Percentiles rank a stretch among this genome's conserved stretches.
Conservation (phyloP, 2,113 vertebrate genomes). For the Oophaga pumilio region DNA sequence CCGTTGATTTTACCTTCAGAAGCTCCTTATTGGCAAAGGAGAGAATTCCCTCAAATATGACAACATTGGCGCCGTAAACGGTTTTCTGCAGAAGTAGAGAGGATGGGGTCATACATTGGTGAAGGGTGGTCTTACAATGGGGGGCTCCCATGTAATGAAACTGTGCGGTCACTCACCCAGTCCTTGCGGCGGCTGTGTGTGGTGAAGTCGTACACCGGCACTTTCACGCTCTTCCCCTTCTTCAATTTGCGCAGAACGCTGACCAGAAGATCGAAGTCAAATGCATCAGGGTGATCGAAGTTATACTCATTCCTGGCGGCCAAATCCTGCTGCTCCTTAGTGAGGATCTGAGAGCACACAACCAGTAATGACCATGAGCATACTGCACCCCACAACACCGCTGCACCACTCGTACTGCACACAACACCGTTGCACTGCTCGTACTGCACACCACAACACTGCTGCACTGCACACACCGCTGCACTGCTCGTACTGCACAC, state of each 20-base stretch:
- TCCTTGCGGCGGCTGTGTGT: constrained; percentile 84
- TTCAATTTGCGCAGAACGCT: constrained; percentile 85
- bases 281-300: constrained; percentile 89
- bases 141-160: not conserved
- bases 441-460: too few relatives aligned
- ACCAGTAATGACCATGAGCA: too few relatives aligned
- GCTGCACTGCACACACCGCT: too few relatives aligned
- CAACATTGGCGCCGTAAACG: constrained; percentile 86
- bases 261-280: constrained; percentile 87
- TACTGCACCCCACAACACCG: too few relatives aligned
- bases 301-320: constrained; percentile 85
- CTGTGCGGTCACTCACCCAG: constrained; percentile 73
- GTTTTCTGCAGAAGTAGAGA: constrained; percentile 77
- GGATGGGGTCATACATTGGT: not conserved
- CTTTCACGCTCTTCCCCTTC: constrained; percentile 89
- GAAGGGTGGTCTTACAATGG: not conserved
- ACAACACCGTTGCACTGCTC: too few relatives aligned
- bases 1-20: constrained; percentile 76
- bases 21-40: constrained; percentile 90
- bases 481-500: too few relatives aligned
- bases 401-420: too few relatives aligned
- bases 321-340: constrained; percentile 82
- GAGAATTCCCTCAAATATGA: constrained; percentile 89
- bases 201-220: constrained; percentile 88
- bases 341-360: not conserved